A percentile compares a stretch with the other conserved stretches of the same genome.
These are phyloP conservation scores for Rhingia rostrata DNA, from an alignment of 2,888 invertebrate species.

Conservation along the genomic window DNA sequence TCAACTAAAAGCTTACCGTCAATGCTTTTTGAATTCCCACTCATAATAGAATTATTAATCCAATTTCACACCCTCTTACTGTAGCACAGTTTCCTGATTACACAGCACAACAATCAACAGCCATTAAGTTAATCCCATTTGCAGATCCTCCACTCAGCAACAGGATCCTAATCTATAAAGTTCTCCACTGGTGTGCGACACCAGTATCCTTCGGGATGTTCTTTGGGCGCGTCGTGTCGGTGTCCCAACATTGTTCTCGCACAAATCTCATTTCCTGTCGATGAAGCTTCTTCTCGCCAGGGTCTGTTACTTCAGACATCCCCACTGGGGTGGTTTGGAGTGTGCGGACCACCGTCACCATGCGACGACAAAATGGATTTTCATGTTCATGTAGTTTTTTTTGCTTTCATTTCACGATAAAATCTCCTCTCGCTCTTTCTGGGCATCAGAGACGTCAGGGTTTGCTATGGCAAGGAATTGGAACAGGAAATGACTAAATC, in stretches of 20 bases:
- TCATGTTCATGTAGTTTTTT: conserved; percentile 42
- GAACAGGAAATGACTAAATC: conserved; percentile 72
- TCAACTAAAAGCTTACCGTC: no score
- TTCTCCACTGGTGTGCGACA: conserved; percentile 7
- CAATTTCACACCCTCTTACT: conserved; percentile 30
- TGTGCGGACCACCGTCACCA: conserved; percentile 44
- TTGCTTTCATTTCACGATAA: conserved; percentile 34
- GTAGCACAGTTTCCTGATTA: conserved; percentile 27
- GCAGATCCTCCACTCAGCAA: conserved; percentile 41
- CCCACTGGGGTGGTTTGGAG: conserved; percentile 13
- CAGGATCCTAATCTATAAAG: conserved; percentile 57
- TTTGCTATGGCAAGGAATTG: conserved; percentile 42
- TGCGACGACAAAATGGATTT: conserved; percentile 68
- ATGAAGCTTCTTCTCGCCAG: conserved; percentile 60
- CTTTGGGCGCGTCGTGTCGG: background rate
- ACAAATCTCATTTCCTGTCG: conserved; percentile 73
- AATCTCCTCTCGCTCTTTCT: conserved; percentile 33
- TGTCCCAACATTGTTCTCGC: conserved; percentile 52
- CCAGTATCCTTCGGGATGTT: conserved; percentile 24
- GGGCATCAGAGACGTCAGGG: background rate
- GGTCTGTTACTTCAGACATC: conserved; percentile 17
- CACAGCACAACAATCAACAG: conserved; percentile 45
- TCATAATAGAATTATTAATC: conserved; percentile 42
- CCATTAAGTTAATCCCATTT: conserved; percentile 67
- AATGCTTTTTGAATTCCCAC: background rate